A percentile compares a stretch with the other conserved stretches of the same genome.
Evolutionary conservation across 2,888 invertebrate genomes (phyloP).

Genomic region (Imbricaverruca yamaguchii): DNA sequence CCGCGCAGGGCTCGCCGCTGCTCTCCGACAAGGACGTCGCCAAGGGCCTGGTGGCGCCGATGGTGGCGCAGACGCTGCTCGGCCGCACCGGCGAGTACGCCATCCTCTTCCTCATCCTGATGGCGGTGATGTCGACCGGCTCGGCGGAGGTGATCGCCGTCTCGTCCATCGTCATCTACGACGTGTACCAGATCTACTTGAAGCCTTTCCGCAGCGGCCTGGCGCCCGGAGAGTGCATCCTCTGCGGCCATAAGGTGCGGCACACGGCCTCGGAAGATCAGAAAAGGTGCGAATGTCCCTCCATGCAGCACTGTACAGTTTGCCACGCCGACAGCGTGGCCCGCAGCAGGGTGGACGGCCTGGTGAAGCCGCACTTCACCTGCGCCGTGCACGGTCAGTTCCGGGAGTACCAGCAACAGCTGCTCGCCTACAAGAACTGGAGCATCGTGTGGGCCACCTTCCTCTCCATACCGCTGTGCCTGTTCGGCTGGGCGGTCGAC

Average conservation of each 20-base stretch:
- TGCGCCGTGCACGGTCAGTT: constrained; percentile 39
- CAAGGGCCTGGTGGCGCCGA: constrained; percentile 39
- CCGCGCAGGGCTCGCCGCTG: constrained; percentile 34
- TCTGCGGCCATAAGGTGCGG: constrained; percentile 30
- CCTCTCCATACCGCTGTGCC: constrained; percentile 40
- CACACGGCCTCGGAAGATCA: neutral
- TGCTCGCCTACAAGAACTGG: constrained; percentile 40
- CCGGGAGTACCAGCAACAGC: constrained; percentile 39
- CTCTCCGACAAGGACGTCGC: constrained; percentile 36
- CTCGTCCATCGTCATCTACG: constrained; percentile 38
- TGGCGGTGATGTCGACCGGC: constrained; percentile 42
- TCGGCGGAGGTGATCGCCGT: constrained; percentile 43
- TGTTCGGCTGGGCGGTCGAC: constrained; percentile 37
- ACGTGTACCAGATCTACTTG: constrained; percentile 41
- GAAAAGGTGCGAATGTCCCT: neutral
- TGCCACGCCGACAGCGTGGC: constrained; percentile 36
- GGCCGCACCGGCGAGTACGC: constrained; percentile 39
- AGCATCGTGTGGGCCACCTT: constrained; percentile 39
- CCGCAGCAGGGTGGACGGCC: constrained; percentile 30
- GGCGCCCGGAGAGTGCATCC: constrained; percentile 30
- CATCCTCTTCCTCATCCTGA: constrained; percentile 40
- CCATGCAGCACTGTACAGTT: neutral
- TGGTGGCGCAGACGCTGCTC: constrained; percentile 40
- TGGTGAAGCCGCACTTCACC: constrained; percentile 38
- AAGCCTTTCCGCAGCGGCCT: constrained; percentile 33